These are phyloP conservation scores for Morelia viridis DNA, from an alignment of 2,797 vertebrate genomes.

Conservation along the genomic window DNA sequence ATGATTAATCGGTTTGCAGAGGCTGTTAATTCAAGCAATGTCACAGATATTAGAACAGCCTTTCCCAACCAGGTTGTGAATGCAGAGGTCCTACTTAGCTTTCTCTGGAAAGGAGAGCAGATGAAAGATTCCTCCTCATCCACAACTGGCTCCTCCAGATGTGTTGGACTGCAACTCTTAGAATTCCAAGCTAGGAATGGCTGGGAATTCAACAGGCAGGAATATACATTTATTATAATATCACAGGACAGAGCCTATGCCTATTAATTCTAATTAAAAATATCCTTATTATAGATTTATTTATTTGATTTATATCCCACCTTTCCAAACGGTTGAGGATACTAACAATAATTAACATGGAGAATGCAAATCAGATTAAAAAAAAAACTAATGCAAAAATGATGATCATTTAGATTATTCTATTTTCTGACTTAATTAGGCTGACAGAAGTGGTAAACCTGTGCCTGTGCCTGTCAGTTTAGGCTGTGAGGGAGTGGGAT, in stretches of 20 bases:
- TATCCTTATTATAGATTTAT: neutral
- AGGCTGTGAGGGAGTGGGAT: neutral
- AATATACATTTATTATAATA: neutral
- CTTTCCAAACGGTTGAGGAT: neutral
- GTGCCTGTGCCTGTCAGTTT: neutral
- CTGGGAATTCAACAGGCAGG: no score
- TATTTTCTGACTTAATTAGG: neutral
- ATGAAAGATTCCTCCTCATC: neutral
- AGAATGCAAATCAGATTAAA: neutral
- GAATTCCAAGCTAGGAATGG: neutral
- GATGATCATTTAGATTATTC: neutral
- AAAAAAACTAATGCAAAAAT: neutral
- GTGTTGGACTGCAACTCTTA: neutral
- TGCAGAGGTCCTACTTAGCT: neutral
- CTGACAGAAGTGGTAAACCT: neutral
- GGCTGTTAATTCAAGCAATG: constrained; percentile 9
- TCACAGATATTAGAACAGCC: neutral
- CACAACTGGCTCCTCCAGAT: neutral
- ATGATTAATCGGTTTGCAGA: constrained; percentile 60
- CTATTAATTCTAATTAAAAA: neutral
- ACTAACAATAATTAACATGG: neutral
- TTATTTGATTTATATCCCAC: neutral
- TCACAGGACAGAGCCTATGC: neutral
- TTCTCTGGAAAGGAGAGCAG: neutral
- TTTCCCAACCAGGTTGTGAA: neutral